Evolutionary conservation across 2,888 invertebrate genomes (phyloP).

Genomic region (Aphodius granarius): DNA sequence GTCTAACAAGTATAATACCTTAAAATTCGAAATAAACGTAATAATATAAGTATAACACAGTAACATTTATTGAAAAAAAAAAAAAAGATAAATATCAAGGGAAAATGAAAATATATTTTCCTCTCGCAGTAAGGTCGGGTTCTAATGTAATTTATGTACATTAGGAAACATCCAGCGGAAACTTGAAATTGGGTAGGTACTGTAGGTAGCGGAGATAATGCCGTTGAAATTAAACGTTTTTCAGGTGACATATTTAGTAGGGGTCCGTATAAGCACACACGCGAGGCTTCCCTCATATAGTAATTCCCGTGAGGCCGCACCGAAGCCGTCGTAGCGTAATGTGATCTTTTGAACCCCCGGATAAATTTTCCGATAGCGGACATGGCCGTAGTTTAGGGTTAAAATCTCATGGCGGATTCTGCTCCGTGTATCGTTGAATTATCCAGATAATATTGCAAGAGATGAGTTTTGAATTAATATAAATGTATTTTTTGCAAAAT

Average conservation of each 20-base stretch:
- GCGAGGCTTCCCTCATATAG: conserved; percentile 26
- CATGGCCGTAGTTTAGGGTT: conserved; percentile 1
- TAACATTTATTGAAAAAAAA: no score
- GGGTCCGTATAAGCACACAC: conserved; percentile 17
- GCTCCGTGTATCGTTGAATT: not conserved
- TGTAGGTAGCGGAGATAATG: not conserved
- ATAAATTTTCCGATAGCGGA: not conserved
- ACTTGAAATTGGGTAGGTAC: not conserved
- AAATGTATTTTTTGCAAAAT: not conserved
- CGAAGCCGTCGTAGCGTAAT: not conserved
- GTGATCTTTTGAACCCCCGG: not conserved
- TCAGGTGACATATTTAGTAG: conserved; percentile 9
- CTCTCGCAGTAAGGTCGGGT: no score
- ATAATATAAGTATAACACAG: no score
- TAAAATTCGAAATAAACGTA: no score
- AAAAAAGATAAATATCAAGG: no score
- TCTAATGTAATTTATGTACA: no score
- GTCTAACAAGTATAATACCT: no score
- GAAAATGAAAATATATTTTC: no score
- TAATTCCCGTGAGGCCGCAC: conserved; percentile 14
- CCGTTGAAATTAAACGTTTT: conserved; percentile 3
- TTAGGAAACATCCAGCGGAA: no score
- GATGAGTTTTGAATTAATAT: not conserved
- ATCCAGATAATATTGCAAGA: not conserved
- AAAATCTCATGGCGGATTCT: conserved; percentile 3